A percentile compares a stretch with the other conserved stretches of the same genome.
Conservation (phyloP, 2,113 vertebrate genomes). For the Phalacrocorax carbo region DNA sequence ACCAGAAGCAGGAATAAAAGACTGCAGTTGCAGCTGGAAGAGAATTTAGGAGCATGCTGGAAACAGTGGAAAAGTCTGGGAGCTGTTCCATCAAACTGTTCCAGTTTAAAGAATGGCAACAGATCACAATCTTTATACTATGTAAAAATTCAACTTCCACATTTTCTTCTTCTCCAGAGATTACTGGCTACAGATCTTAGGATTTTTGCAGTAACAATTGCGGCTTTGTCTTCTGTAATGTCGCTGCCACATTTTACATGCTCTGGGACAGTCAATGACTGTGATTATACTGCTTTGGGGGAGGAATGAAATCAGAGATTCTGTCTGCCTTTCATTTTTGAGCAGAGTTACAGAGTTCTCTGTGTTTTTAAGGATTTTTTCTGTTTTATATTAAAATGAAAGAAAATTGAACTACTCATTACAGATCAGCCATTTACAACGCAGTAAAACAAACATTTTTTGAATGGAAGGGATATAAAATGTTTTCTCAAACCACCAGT, state of each 20-base stretch:
- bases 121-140: background rate
- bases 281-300: background rate
- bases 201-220: background rate
- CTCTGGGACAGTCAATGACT: background rate
- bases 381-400: background rate
- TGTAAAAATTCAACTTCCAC: background rate
- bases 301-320: background rate
- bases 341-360: background rate
- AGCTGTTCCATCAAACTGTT: background rate
- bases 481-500: background rate
- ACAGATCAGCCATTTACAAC: background rate
- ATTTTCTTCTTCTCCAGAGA: background rate
- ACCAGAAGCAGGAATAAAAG: background rate
- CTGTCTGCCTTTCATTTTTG: background rate
- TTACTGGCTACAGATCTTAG: background rate
- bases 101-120: background rate
- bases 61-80: background rate
- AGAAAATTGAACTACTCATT: background rate
- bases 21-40: background rate
- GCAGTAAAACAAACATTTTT: background rate
- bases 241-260: background rate
- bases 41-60: background rate
- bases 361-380: background rate
- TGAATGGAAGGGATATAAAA: background rate
- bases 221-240: background rate